A percentile compares a stretch with the other conserved stretches of the same genome.
Conservation (phyloP, 2,888 invertebrate genomes). For the Exephanes ischioxanthus region DNA sequence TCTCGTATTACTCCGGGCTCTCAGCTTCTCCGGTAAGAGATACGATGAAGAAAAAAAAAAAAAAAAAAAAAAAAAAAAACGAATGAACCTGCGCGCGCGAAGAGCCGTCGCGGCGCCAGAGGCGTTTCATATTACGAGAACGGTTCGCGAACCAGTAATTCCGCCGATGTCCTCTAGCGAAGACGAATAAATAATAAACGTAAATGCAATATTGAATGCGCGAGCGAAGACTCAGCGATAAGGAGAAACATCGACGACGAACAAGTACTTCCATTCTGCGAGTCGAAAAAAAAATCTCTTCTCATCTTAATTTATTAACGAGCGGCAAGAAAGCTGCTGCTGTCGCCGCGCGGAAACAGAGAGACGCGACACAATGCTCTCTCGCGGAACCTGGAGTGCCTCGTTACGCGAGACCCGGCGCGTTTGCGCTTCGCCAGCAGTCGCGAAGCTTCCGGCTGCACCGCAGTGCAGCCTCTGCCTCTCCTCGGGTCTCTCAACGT, state of each 20-base stretch:
- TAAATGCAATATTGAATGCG: slow-evolving; percentile 36
- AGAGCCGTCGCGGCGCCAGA: slow-evolving; percentile 16
- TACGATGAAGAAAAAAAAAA: background rate
- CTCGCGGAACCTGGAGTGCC: slow-evolving; percentile 46
- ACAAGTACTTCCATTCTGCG: background rate
- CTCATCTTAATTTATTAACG: slow-evolving; percentile 48
- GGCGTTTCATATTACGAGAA: slow-evolving; percentile 44
- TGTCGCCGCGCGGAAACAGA: background rate
- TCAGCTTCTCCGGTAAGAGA: background rate
- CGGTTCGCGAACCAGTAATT: slow-evolving; percentile 27
- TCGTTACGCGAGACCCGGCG: slow-evolving; percentile 57
- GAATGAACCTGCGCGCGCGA: slow-evolving; percentile 8
- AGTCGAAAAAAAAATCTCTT: slow-evolving; percentile 19
- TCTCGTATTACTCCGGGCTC: slow-evolving; percentile 14
- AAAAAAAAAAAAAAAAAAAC: background rate
- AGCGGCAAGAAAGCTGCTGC: slow-evolving; percentile 16
- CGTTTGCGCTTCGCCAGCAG: slow-evolving; percentile 54
- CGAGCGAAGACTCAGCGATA: background rate
- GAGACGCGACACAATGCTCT: slow-evolving; percentile 27
- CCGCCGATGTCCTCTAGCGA: slow-evolving; percentile 37
- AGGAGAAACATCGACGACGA: background rate
- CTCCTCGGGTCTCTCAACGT: slow-evolving; percentile 12
- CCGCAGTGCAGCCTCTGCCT: background rate
- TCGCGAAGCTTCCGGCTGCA: slow-evolving; percentile 15
- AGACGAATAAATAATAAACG: slow-evolving; percentile 31